Conservation (phyloP, 23 tunicate genomes). For the Ascidia mentula region DNA sequence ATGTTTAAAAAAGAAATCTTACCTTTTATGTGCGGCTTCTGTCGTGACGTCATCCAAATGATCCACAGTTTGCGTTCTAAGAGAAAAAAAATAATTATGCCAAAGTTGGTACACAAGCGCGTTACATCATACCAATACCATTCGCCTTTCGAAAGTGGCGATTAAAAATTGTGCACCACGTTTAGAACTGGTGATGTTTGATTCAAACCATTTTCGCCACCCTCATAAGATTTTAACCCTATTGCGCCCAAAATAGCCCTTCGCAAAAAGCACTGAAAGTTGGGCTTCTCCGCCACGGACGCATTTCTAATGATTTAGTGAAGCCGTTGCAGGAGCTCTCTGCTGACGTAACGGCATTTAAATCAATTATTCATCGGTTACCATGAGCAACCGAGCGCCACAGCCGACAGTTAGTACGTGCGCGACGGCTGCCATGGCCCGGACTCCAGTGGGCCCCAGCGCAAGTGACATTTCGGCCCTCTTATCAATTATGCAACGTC, state of each 20-base stretch:
- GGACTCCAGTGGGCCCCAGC: not conserved
- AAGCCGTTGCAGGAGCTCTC: constrained; percentile 6
- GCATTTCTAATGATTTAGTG: constrained; percentile 5
- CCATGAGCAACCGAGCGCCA: constrained; percentile 21
- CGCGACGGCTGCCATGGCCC: not conserved
- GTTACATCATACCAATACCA: too few species aligned
- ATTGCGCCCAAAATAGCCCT: not conserved
- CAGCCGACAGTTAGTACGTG: constrained; percentile 39
- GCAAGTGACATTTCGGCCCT: constrained; percentile 13
- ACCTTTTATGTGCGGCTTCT: not conserved
- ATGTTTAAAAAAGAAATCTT: not conserved
- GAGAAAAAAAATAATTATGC: not conserved
- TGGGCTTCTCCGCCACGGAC: not conserved
- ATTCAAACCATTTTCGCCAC: too few species aligned
- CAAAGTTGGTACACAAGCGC: not conserved
- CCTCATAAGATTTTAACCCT: not conserved
- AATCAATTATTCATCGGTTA: constrained; percentile 38
- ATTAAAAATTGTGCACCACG: too few species aligned
- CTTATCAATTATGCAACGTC: constrained; percentile 40
- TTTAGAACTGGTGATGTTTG: too few species aligned
- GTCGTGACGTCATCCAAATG: not conserved
- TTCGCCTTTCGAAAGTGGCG: too few species aligned
- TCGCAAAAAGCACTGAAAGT: not conserved
- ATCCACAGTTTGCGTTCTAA: not conserved
- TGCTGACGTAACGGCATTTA: constrained; percentile 1